Percentiles rank a stretch among this genome's conserved stretches.
These are phyloP conservation scores for Alviniconcha strummeri DNA, from an alignment of 2,888 invertebrate genomes.

Conservation along the genomic window DNA sequence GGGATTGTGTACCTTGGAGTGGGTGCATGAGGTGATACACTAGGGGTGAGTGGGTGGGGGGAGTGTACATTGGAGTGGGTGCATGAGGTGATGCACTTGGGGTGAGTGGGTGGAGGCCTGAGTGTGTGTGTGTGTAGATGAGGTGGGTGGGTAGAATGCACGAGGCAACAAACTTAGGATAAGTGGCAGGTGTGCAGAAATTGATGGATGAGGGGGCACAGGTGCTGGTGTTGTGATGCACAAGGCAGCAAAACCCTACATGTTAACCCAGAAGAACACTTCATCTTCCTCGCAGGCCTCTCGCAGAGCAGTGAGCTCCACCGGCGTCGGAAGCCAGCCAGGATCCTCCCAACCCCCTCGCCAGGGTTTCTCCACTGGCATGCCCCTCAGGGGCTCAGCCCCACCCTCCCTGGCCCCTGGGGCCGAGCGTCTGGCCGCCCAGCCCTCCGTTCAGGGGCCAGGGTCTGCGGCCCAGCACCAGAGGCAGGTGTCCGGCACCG, in stretches of 20 bases:
- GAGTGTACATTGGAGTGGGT: slow-evolving; percentile 17
- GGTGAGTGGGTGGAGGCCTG: not conserved
- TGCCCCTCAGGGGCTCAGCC: slow-evolving; percentile 40
- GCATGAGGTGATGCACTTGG: not conserved
- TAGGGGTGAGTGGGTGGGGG: not conserved
- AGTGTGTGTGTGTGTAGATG: no score
- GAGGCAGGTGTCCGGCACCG: slow-evolving; percentile 21
- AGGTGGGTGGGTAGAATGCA: no score
- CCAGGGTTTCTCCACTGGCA: slow-evolving; percentile 34
- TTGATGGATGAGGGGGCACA: no score
- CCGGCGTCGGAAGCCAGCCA: slow-evolving; percentile 35
- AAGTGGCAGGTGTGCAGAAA: no score
- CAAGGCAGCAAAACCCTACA: no score
- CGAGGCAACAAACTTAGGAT: no score
- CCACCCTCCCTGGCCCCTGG: not conserved
- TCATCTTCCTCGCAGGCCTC: slow-evolving; percentile 26
- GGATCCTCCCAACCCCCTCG: not conserved
- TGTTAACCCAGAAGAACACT: no score
- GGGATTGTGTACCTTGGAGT: not conserved
- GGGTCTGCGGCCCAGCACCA: slow-evolving; percentile 7
- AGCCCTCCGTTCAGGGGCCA: not conserved
- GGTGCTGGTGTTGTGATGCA: no score
- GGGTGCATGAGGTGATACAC: not conserved
- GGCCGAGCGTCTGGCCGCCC: not conserved
- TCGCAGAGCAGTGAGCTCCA: slow-evolving; percentile 38